Evolutionary conservation across 2,888 invertebrate species (phyloP), one percentile per base, ranked within the genome.

Genomic region (Andrena minutula): DNA sequence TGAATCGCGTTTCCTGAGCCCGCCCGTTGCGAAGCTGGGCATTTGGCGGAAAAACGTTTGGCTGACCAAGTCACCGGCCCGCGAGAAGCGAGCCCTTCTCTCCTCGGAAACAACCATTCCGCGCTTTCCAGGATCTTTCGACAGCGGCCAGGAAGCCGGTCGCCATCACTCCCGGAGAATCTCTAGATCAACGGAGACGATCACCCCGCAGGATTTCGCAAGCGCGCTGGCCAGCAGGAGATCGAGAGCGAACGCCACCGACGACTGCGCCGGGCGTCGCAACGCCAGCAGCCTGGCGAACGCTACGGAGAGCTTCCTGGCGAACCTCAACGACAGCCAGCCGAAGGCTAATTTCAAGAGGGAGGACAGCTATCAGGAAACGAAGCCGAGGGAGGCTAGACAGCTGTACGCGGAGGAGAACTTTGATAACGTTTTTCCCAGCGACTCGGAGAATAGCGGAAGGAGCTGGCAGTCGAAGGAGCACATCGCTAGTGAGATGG

Each of bases 401-500:
- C 89, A 91, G 35, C 79, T 91, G 32, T 82, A 87, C 20, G 49
- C 84, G 6, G 88, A 90, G 7, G 90, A 91, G 28, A 82, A 89
- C 20, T 51, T 81, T 10, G 68, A 86, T 26, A 89, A 89, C 51
- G 71, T 74, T 0, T 89, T 81, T 41, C 68, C 71, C n/a, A 70
- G 63, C 60, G 79, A 65, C n/a, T 75, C 65, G 4, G 82, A 84
- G 0, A 76, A 83, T 26, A 84, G 83, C 8, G 66, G 83, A 10
- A 86, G 86, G 35, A 86, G 85, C 23, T 94, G 93, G 94, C 93
- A 92, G n/a, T 90, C 92, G 4, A 90, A 90, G 3, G 96, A 96
- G 86, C 96, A 96, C 86, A 95, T 97, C 84, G 96, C 97, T 0
- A 95, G 96, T 66, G 97, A 98, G 94, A 97, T 98, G 96, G 98